Base-by-base conservation (phyloP, 2,888 invertebrate species). In the Conchocele bisecta region DNA sequence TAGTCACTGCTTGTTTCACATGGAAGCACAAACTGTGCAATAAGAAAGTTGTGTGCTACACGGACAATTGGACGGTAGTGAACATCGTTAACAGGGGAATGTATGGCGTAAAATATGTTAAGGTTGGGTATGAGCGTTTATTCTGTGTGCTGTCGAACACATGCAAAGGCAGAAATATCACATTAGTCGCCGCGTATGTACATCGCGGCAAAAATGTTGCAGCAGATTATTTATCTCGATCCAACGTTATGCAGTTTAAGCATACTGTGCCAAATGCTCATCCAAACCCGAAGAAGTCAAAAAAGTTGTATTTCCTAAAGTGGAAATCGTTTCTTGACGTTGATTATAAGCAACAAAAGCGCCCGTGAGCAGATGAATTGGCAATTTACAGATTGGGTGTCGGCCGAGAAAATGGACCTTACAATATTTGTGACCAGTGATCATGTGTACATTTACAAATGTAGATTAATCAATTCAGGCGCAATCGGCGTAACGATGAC, bases 11-110 rank as follows among this genome's bases (percentile, higher is more conserved):
- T 3, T 60, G 76, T 9, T 84, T 71, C 60, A 85, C 85, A 1
- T 85, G 85, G 85, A 84, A 84, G 53, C 80, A 84, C 54, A 84
- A 84, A 63, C 83, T 84, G 58, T 56, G 50, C 9, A 70, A 71
- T 1, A 75, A 75, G 46, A 70, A 64, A 9, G 79, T 84, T 3
- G 33, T 79, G 26, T 75, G 76, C 41, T 83, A 75, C 69, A 67
- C 74, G 3, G 83, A 85, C 59, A 79, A 69, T 42, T 13, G 22
- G 35, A 9, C 20, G 24, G 72, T 67, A 2, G 79, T 75, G 6
- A 39, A 65, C 26, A 4, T 79, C n/a, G 64, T 83, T 7, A 79
- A 82, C 51, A 31, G 66, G 11, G 81, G 83, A 7, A 22, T 73
- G 17, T 51, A 31, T 13, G n/a, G 42, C 3, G 28, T 41, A 17